A percentile compares a stretch with the other conserved stretches of the same genome.
phyloP scores from a whole-genome alignment of 2,888 invertebrate genomes.

The Diachrysia chrysitis region DNA sequence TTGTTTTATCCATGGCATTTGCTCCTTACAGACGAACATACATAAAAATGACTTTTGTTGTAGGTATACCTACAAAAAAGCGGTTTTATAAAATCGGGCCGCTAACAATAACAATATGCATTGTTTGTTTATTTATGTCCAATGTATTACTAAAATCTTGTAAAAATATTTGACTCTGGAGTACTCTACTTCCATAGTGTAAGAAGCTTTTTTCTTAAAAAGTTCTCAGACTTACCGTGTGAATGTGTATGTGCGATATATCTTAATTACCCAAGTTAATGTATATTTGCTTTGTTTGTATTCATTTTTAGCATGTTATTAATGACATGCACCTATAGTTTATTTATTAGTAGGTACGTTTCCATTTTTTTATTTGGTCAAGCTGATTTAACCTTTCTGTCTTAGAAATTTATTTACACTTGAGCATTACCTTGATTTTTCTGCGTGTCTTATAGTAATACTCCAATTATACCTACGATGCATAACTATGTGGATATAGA shows the following conservation, averaged over 20 bases:
- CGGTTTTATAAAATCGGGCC: too few relatives aligned
- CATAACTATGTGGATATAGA: conserved; percentile 31
- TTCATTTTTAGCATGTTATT: conserved; percentile 49
- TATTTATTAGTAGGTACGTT: conserved; percentile 12
- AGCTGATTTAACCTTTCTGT: conserved; percentile 5
- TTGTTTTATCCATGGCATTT: too few relatives aligned
- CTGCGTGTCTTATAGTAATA: conserved; percentile 17
- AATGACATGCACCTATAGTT: conserved; percentile 26
- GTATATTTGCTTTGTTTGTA: conserved; percentile 55
- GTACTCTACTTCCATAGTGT: conserved; percentile 7
- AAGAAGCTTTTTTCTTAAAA: conserved; percentile 5
- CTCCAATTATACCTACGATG: conserved; percentile 18
- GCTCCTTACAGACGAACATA: too few relatives aligned
- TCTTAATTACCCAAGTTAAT: conserved; percentile 57
- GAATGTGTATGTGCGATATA: conserved; percentile 47
- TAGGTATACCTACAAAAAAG: too few relatives aligned
- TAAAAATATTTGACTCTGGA: conserved; percentile 19
- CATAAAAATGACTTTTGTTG: too few relatives aligned
- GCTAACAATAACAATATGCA: neutral
- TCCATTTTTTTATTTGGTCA: neutral
- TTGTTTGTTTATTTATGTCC: neutral
- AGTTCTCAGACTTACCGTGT: conserved; percentile 12
- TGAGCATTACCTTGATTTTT: neutral
- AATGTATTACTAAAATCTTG: conserved; percentile 40
- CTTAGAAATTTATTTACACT: conserved; percentile 5